Conservation (phyloP, 2,797 vertebrate species). For the Chaenodraco wilsoni region DNA sequence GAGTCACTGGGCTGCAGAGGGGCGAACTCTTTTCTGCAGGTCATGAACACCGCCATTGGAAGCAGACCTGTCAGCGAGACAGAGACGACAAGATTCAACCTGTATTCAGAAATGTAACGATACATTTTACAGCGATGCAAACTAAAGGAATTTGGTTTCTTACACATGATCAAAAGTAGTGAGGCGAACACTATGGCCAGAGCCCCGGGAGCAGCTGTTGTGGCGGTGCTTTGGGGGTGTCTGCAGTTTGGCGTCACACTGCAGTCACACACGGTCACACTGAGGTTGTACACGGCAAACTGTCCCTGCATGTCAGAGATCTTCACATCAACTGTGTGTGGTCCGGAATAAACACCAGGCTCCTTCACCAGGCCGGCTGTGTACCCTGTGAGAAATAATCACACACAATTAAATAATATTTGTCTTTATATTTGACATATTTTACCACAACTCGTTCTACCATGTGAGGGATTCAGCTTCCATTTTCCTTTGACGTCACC, state of each 20-base stretch:
- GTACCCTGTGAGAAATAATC: slow-evolving; percentile 49
- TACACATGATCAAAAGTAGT: slow-evolving; percentile 65
- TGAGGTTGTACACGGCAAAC: slow-evolving; percentile 63
- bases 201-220: slow-evolving; percentile 2
- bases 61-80: slow-evolving; percentile 51
- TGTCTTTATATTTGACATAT: neutral
- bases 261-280: slow-evolving; percentile 72
- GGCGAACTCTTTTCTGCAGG: slow-evolving; percentile 47
- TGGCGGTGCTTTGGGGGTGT: neutral
- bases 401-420: neutral
- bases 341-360: slow-evolving; percentile 42
- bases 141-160: slow-evolving; percentile 20
- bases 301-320: slow-evolving; percentile 73
- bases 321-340: slow-evolving; percentile 66
- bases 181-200: slow-evolving; percentile 42
- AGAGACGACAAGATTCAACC: neutral
- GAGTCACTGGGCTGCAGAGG: neutral
- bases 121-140: neutral
- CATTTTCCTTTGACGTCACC: slow-evolving; percentile 66
- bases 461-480: slow-evolving; percentile 65
- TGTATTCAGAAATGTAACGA: neutral
- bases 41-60: slow-evolving; percentile 31
- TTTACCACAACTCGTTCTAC: slow-evolving; percentile 49
- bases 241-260: slow-evolving; percentile 52
- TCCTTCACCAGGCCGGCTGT: slow-evolving; percentile 70